Conservation (phyloP, 2,797 vertebrate genomes). For the Malurus splendens region DNA sequence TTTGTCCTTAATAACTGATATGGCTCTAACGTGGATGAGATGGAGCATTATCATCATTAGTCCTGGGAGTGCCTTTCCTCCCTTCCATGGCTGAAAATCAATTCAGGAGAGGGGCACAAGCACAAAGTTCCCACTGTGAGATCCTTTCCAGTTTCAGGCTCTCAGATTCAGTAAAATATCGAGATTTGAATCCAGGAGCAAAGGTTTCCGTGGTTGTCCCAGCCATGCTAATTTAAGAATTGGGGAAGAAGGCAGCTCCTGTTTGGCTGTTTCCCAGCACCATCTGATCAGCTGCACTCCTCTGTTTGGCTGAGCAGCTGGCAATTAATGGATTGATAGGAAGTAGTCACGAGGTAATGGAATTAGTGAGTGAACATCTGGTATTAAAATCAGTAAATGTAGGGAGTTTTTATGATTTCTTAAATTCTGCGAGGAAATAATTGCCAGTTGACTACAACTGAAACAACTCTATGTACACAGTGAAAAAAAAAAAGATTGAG, state of each 20-base stretch:
- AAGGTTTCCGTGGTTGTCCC: background rate
- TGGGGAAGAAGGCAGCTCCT: constrained; percentile 22
- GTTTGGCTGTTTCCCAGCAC: constrained; percentile 53
- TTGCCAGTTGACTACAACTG: constrained; percentile 20
- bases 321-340: constrained; percentile 73
- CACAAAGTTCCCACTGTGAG: background rate
- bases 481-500: background rate
- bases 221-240: constrained; percentile 37
- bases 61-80: constrained; percentile 6
- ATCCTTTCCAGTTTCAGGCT: background rate
- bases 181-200: background rate
- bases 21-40: constrained; percentile 10
- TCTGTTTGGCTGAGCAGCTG: constrained; percentile 70
- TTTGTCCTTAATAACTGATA: constrained; percentile 55
- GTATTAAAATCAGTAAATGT: constrained; percentile 64
- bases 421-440: constrained; percentile 44
- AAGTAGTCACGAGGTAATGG: constrained; percentile 65
- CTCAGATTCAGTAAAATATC: background rate
- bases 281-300: constrained; percentile 55
- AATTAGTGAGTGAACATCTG: constrained; percentile 72
- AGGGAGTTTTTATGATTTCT: constrained; percentile 47
- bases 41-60: constrained; percentile 31
- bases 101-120: background rate
- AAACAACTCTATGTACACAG: background rate
- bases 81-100: background rate